Conservation (phyloP, 2,888 invertebrate genomes). For the Orchesella flavescens region DNA sequence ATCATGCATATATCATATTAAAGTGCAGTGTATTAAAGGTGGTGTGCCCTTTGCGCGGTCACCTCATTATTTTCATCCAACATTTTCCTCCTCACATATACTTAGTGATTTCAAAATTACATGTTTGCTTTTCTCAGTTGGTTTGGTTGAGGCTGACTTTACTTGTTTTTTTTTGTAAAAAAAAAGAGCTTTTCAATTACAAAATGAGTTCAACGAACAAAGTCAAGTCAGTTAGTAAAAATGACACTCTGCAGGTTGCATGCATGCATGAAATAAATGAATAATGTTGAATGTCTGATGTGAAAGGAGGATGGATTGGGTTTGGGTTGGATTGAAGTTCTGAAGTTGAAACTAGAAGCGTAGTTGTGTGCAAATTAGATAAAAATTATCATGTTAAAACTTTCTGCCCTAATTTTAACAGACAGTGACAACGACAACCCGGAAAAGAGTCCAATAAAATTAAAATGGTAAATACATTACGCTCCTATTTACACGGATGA, state of each 20-base stretch:
- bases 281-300: background rate
- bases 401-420: background rate
- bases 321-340: background rate
- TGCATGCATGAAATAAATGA: conserved; percentile 7
- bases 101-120: background rate
- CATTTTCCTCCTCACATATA: background rate
- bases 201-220: background rate
- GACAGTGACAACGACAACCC: conserved; percentile 3
- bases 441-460: background rate
- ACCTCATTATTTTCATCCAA: conserved; percentile 18
- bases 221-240: background rate
- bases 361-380: conserved; percentile 15
- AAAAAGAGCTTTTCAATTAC: background rate
- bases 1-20: conserved; percentile 29
- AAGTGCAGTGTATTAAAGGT: background rate
- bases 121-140: background rate
- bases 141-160: background rate
- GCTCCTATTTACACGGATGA: background rate
- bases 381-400: background rate
- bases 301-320: background rate
- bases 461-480: background rate
- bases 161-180: too few species aligned
- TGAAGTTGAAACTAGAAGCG: background rate
- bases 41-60: conserved; percentile 47
- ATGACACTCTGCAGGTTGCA: background rate